phyloP scores from a whole-genome alignment of 2,797 vertebrate species.

The Tolypeutes matacus region DNA sequence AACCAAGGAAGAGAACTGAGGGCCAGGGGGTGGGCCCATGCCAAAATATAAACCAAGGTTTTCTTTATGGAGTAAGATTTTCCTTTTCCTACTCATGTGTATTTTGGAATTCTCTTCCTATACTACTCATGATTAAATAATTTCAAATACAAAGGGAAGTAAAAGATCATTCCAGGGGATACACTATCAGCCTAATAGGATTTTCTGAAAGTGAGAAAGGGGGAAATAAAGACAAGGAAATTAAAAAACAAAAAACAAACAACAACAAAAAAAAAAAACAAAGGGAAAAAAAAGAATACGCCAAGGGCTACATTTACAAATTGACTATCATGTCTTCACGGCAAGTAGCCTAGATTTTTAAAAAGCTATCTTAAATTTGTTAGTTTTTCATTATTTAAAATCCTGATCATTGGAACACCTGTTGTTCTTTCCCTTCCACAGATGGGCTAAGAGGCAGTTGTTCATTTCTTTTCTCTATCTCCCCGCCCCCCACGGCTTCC shows the following conservation, averaged over 20 bases:
- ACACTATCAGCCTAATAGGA: too few species aligned
- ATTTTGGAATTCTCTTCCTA: not conserved
- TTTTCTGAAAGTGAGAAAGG: too few species aligned
- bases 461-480: not conserved
- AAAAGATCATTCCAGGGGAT: too few species aligned
- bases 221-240: too few species aligned
- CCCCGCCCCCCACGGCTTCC: too few species aligned
- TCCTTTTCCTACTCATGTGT: not conserved
- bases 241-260: too few species aligned
- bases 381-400: constrained; percentile 2
- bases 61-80: not conserved
- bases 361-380: not conserved
- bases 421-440: not conserved
- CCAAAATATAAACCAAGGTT: not conserved
- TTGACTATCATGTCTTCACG: not conserved
- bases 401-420: not conserved
- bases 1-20: not conserved
- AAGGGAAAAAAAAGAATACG: not conserved
- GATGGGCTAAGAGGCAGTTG: not conserved
- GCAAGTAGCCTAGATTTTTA: not conserved
- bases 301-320: not conserved
- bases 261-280: too few species aligned
- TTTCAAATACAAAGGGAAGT: not conserved
- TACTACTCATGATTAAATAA: not conserved
- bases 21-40: not conserved